Base-by-base conservation (phyloP, 2,797 vertebrate species). In the Eulemur coronatus region DNA sequence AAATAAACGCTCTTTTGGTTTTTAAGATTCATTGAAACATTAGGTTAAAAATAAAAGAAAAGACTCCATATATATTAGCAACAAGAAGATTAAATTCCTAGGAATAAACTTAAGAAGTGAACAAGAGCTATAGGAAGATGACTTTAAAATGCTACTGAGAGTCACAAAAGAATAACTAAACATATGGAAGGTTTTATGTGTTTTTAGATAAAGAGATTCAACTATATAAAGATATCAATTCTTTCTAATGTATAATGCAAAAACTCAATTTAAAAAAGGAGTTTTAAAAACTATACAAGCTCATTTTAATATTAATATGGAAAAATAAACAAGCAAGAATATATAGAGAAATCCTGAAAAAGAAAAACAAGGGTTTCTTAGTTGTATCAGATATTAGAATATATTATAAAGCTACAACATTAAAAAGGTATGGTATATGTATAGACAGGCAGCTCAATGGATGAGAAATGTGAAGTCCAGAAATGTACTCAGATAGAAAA, bases 1-100 rank as follows among this genome's bases (percentile, higher is more conserved):
- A 57, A 75, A 81, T 73, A 61, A 84, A 52, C 59, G 6, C 26
- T 28, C 7, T 84, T 35, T 26, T 70, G 46, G 50, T 52, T 73
- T 89, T 80, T 57, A 80, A 70, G 50, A 82, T 52, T 63, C n/a
- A 57, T 82, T 55, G 35, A 94, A 96, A 84, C 7, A 93, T 38
- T 65, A 43, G n/a, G 14, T 91, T 89, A 41, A 59, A 88, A 90
- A 52, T 28, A 79, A 41, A 46, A 89, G 75, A 57, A 84, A 95
- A 55, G 38, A 69, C 8, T 3, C 35, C 43, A 46, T 89, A 46
- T 73, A 79, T 69, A 65, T 63, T 82, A 63, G 41, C 30, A 87
- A 84, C 24, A 87, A 70, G 33, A 65, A 88, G 48, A 59, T 38
- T 55, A 30, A 69, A 46, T 84, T 79, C 65, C 84, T 43, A 35